Conservation (phyloP, 2,797 vertebrate genomes). For the Rhabdophis nuchalis region DNA sequence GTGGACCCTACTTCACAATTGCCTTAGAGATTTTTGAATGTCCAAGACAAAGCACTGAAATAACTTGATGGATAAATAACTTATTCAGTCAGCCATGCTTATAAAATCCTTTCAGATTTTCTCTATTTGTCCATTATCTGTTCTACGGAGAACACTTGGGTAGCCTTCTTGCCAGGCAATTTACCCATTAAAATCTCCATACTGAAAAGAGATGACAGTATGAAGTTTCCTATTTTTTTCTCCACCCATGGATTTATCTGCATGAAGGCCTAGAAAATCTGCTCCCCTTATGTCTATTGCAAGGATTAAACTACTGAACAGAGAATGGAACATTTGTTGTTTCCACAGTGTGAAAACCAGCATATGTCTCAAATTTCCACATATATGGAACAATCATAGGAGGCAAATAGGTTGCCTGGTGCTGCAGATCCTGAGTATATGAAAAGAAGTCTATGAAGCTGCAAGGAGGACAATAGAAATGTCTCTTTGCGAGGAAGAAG, state of each 20-base stretch:
- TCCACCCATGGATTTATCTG: not conserved
- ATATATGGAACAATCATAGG: conserved; percentile 3
- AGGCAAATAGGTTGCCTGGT: conserved; percentile 14
- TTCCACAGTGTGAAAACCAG: conserved; percentile 60
- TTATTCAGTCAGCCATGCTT: not conserved
- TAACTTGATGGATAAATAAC: not conserved
- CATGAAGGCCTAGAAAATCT: not conserved
- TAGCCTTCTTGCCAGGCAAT: not conserved
- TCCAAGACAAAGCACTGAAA: not conserved
- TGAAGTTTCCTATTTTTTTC: not conserved
- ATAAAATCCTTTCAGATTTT: not conserved
- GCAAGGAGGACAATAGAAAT: not conserved
- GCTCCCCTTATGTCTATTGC: conserved; percentile 37
- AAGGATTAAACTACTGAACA: conserved; percentile 49
- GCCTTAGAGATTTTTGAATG: not conserved
- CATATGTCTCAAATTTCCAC: conserved; percentile 55
- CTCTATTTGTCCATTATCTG: not conserved
- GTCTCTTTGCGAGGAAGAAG: not conserved
- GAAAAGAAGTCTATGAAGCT: not conserved
- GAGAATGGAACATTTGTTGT: conserved; percentile 62
- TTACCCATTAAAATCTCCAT: not conserved
- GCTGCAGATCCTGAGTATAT: not conserved
- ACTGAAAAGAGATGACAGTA: not conserved
- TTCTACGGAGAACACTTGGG: not conserved
- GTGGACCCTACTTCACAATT: not conserved